Conservation (phyloP, 2,797 vertebrate genomes). For the Aphelocoma californica region DNA sequence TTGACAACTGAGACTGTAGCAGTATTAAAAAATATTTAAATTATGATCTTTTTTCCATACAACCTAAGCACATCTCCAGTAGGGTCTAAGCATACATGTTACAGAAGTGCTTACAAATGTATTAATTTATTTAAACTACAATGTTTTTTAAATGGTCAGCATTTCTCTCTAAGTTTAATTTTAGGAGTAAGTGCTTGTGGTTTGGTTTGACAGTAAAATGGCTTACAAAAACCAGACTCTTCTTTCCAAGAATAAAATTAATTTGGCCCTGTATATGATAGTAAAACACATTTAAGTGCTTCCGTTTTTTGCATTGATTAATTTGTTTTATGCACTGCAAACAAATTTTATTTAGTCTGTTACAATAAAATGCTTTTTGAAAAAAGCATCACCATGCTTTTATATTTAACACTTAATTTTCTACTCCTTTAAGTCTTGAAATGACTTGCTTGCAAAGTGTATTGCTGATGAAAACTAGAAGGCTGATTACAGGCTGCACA, state of each 20-base stretch:
- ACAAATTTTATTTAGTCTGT: background rate
- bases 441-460: rapidly evolving
- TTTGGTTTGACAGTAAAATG: background rate
- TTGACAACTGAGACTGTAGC: background rate
- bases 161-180: background rate
- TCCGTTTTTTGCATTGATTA: rapidly evolving
- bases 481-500: background rate
- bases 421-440: background rate
- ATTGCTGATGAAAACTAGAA: background rate
- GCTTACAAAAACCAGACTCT: background rate
- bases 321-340: background rate
- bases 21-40: background rate
- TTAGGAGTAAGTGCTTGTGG: background rate
- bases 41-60: background rate
- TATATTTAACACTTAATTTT: background rate
- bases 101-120: background rate
- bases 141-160: background rate
- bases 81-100: background rate
- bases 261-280: background rate
- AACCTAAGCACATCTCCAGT: background rate
- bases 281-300: background rate
- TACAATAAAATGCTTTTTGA: background rate
- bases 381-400: background rate
- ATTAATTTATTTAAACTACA: background rate
- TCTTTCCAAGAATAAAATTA: background rate